Evolutionary conservation across 2,113 vertebrate genomes (phyloP), one percentile per base, ranked within the genome.

Genomic region (Nannobrachium achirus): DNA sequence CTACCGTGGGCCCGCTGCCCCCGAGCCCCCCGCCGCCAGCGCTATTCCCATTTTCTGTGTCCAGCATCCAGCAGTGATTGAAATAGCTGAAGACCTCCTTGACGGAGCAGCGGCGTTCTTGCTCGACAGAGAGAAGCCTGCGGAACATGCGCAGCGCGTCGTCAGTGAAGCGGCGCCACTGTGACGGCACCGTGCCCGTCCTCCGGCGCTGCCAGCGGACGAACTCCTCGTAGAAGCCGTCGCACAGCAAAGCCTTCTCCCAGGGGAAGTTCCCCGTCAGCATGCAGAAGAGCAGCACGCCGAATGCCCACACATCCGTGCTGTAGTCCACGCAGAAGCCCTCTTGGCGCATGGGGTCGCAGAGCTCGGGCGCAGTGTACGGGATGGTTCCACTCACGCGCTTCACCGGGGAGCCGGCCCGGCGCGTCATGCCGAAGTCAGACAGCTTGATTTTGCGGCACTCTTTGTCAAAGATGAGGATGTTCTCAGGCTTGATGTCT

Each of bases 251-350:
- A 0, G 93, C 93, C 72, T 93, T 94, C 80, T 94, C 93, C 93
- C 93, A 94, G 20, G 93, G 93, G 79, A 94, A 94, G 79, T 94
- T 94, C 0, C 93, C 93, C 0, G 93, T 94, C 52, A 94, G 89
- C 91, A 93, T 94, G 80, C 93, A 94, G 82, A 94, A 94, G 15
- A 94, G 91, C 41, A 94, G 87, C 69, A 94, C 93, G 2, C 93
- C 93, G 2, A 94, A 93, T 0, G 93, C 93, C 93, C 93, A 94
- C 18, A 94, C 92, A 6, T 94, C 93, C 0, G 91, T 93, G 81
- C 92, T 93, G 80, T 86, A 86, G 73, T 92, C 91, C 85, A 94
- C 93, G n/a, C 74, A 79, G 82, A 93, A 91, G n/a, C 92, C 91
- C 25, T 92, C 90, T 1, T 90, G 87, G 1, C 86, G 87, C 1